Percentiles rank a stretch among this genome's conserved stretches.
Conservation (phyloP, 53 echinoderm and acorn worm genomes). For the Hippasteria phrygiana region DNA sequence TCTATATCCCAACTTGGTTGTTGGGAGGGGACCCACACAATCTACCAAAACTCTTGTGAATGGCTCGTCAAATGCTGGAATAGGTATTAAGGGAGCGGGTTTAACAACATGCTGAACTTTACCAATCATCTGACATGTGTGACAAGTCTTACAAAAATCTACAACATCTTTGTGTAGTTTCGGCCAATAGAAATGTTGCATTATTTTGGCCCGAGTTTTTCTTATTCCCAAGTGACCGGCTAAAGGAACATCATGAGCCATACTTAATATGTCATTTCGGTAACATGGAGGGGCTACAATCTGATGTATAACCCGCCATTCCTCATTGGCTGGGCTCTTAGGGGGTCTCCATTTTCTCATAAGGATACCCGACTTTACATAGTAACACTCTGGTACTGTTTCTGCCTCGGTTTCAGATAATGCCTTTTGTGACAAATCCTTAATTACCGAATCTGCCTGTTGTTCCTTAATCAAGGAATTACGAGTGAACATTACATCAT, state of each 20-base stretch:
- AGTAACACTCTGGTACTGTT: conserved; percentile 44
- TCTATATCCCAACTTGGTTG: conserved; percentile 55
- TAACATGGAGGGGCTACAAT: conserved; percentile 47
- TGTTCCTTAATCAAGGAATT: conserved; percentile 36
- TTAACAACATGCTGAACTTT: conserved; percentile 61
- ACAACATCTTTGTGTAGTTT: conserved; percentile 39
- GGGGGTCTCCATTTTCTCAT: conserved; percentile 75
- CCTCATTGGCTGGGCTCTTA: conserved; percentile 62
- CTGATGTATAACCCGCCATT: conserved; percentile 58
- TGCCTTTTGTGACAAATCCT: background rate
- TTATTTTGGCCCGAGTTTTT: conserved; percentile 61
- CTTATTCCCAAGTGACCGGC: conserved; percentile 65
- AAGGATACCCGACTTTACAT: conserved; percentile 37
- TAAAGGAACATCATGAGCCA: conserved; percentile 62
- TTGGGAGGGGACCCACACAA: conserved; percentile 74
- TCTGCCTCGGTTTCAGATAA: conserved; percentile 7
- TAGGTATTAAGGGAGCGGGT: conserved; percentile 69
- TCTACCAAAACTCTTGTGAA: conserved; percentile 62
- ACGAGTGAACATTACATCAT: background rate
- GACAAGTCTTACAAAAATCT: conserved; percentile 62
- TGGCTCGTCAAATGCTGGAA: conserved; percentile 67
- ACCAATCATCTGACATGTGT: conserved; percentile 68
- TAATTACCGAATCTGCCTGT: conserved; percentile 10
- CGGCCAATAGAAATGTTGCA: conserved; percentile 68
- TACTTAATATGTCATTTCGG: conserved; percentile 55